These are phyloP conservation scores for Euthynnus affinis DNA, from an alignment of 2,797 vertebrate genomes.

Conservation along the genomic window DNA sequence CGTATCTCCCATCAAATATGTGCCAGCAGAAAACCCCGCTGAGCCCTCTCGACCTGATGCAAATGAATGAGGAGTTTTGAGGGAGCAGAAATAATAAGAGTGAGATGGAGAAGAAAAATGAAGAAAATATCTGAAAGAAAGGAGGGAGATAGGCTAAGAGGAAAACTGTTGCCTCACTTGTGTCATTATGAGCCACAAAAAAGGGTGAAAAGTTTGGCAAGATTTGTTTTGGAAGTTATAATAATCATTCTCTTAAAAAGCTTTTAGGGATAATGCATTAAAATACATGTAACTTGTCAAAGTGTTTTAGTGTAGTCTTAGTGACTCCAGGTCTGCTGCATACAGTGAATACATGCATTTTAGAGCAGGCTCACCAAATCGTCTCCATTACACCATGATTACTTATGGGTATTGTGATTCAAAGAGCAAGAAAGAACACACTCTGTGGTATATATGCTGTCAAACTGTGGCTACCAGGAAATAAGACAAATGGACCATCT, in stretches of 20 bases:
- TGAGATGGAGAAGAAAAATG: neutral
- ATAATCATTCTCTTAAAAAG: conserved; percentile 40
- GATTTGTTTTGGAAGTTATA: conserved; percentile 48
- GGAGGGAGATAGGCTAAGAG: neutral
- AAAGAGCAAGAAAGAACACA: conserved; percentile 21
- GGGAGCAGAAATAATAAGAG: neutral
- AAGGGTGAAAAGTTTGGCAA: conserved; percentile 35
- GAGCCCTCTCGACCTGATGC: conserved; percentile 44
- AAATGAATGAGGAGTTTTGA: conserved; percentile 51
- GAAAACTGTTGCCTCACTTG: neutral
- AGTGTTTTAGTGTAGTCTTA: conserved; percentile 26
- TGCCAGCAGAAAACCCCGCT: conserved; percentile 43
- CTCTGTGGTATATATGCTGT: conserved; percentile 28
- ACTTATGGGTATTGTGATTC: conserved; percentile 43
- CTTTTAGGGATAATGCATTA: conserved; percentile 54
- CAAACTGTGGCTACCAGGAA: conserved; percentile 38
- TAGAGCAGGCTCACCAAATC: conserved; percentile 37
- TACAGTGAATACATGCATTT: conserved; percentile 55
- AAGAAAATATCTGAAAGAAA: conserved; percentile 17
- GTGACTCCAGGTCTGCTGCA: conserved; percentile 19
- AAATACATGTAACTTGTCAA: conserved; percentile 47
- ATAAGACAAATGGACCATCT: conserved; percentile 35
- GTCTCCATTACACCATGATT: conserved; percentile 52
- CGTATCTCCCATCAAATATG: conserved; percentile 58
- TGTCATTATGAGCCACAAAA: conserved; percentile 13